phyloP scores from a whole-genome alignment of 2,888 invertebrate species.

The Scaptomyza cyrtandrae region DNA sequence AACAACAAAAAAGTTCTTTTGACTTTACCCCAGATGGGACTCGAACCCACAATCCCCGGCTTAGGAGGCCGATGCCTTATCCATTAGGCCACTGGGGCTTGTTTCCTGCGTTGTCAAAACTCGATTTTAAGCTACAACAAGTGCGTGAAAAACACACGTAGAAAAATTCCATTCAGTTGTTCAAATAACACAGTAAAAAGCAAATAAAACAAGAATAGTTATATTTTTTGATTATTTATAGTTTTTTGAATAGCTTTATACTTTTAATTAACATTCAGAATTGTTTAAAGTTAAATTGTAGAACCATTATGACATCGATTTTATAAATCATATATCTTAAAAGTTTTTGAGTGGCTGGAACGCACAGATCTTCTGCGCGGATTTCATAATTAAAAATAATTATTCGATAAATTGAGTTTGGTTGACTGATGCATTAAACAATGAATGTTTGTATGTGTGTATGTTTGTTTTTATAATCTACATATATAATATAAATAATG shows the following conservation, averaged over 20 bases:
- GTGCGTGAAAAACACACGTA: not conserved
- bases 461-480: not conserved
- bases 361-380: not conserved
- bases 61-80: conserved; percentile 73
- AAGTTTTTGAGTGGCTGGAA: not conserved
- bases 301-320: conserved; percentile 17
- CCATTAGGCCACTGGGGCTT: conserved; percentile 71
- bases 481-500: not conserved
- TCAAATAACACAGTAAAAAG: conserved; percentile 7
- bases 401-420: not conserved
- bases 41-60: conserved; percentile 72
- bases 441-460: not conserved
- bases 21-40: conserved; percentile 59
- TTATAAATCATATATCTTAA: conserved; percentile 8
- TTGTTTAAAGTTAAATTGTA: not conserved
- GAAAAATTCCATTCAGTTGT: conserved; percentile 29
- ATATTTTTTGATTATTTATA: not conserved
- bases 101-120: not conserved
- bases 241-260: not conserved
- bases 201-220: conserved; percentile 1
- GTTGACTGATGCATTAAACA: not conserved
- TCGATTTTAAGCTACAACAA: not conserved
- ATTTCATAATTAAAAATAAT: conserved; percentile 2
- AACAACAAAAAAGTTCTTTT: not conserved
- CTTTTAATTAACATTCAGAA: conserved; percentile 25